Base-by-base conservation (phyloP, 1,140 invertebrate genomes). In the Zophobas morio region DNA sequence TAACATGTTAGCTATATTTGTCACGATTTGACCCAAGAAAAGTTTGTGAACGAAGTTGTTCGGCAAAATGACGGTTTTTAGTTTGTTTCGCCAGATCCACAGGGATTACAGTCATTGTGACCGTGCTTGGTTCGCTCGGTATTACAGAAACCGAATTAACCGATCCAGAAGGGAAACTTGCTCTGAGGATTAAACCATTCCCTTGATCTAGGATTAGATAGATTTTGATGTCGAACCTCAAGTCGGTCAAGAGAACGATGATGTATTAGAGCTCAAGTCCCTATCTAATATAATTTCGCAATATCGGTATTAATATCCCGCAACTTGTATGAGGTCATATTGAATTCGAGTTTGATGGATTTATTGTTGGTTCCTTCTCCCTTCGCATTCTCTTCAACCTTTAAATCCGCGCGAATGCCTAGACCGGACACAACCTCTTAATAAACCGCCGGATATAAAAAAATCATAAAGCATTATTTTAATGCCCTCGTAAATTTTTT, bases 161-260 rank as follows among this genome's bases (percentile, higher is more conserved):
- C 76, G 57, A 77, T 76, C 80, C 78, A 79, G 80, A 78, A 79
- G 78, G 74, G 80, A 80, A 81, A 78, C 77, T 78, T 78, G 73
- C 74, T 79, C 71, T 74, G 76, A 81, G 81, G 80, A 82, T 82
- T 82, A 82, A 80, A 80, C 79, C 78, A 81, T 82, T 82, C 80
- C 76, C 76, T 76, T 78, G 80, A 81, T 82, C 80, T 78, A 66
- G 81, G 81, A 82, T 81, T 79, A 81, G 79, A 79, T 79, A 76
- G 79, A 79, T 81, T 81, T 60, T 79, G 53, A 81, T 79, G 79
- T 81, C 75, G 79, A 82, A 81, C 70, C 78, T 80, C 77, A 80
- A 81, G 71, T 71, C 54, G 76, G 71, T 74, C 76, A 74, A 20
- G 36, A 63, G 51, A 78, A 78, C 70, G 76, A 78, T 78, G 76